A percentile compares a stretch with the other conserved stretches of the same genome.
Evolutionary conservation across 2,797 vertebrate genomes (phyloP).

Genomic region (Rhabdophis nuchalis): DNA sequence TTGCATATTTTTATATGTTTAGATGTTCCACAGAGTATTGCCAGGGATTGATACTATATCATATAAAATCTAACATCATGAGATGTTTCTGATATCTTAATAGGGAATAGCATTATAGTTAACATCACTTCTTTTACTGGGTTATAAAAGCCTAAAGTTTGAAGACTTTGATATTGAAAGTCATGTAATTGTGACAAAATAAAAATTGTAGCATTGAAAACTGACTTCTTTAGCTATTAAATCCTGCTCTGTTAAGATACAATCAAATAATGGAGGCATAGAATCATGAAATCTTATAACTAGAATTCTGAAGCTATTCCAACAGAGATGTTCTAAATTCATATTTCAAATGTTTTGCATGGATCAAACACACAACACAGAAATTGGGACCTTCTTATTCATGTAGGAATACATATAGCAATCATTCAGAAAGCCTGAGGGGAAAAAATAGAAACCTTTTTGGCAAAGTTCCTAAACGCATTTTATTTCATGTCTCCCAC

Average conservation of each 20-base stretch:
- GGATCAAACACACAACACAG: slow-evolving; percentile 28
- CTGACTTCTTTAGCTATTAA: background rate
- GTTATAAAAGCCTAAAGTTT: background rate
- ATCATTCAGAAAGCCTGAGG: slow-evolving; percentile 40
- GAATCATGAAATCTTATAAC: slow-evolving; percentile 20
- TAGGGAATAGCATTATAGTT: background rate
- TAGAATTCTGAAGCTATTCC: slow-evolving; percentile 29
- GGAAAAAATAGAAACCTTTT: slow-evolving; percentile 42
- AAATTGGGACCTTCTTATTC: background rate
- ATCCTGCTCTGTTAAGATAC: background rate
- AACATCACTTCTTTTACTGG: slow-evolving; percentile 13
- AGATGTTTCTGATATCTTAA: background rate
- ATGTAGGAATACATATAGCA: background rate
- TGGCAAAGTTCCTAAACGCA: slow-evolving; percentile 23
- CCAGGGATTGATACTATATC: background rate
- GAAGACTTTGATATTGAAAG: slow-evolving; percentile 8
- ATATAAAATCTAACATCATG: background rate
- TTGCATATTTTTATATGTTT: background rate
- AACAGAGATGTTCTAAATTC: slow-evolving; percentile 28
- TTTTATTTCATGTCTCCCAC: slow-evolving; percentile 31
- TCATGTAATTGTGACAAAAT: slow-evolving; percentile 20
- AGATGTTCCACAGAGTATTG: background rate
- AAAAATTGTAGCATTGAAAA: background rate
- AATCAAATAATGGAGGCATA: slow-evolving; percentile 21
- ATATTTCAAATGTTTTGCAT: slow-evolving; percentile 14